Conservation (phyloP, 1,140 invertebrate species). For the Eurosta solidaginis region DNA sequence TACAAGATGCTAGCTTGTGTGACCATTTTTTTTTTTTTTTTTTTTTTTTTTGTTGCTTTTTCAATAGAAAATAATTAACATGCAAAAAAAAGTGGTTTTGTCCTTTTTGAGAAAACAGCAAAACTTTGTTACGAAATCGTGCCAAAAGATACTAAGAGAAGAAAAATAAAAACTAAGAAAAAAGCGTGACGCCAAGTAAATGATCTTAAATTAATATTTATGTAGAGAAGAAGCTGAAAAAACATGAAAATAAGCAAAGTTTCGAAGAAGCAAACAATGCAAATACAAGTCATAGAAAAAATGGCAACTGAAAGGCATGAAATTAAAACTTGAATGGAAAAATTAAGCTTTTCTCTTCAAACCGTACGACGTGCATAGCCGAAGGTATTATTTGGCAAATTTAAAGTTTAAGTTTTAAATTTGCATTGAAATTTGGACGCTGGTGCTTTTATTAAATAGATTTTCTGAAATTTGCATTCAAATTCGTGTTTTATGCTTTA, state of each 20-base stretch:
- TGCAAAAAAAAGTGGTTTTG: slow-evolving; percentile 16
- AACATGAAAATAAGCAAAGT: neutral
- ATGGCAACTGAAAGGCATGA: too few species aligned
- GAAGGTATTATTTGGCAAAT: too few species aligned
- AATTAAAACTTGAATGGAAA: neutral
- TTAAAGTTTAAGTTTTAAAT: too few species aligned
- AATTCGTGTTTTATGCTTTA: too few species aligned
- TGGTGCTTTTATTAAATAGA: too few species aligned
- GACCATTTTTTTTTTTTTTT: neutral
- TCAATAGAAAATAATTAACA: slow-evolving; percentile 4
- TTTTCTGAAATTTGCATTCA: too few species aligned
- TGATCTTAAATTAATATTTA: neutral
- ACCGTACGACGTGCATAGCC: too few species aligned
- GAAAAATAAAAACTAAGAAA: neutral
- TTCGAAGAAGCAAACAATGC: neutral
- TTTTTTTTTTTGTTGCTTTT: neutral
- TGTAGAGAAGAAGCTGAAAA: neutral
- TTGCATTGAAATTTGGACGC: too few species aligned
- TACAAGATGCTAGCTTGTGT: neutral
- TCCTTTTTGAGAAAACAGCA: slow-evolving; percentile 24
- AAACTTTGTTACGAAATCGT: neutral
- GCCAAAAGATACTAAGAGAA: neutral
- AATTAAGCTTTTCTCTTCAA: neutral
- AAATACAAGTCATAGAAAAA: too few species aligned
- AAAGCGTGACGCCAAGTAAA: neutral